Evolutionary conservation across 2,113 vertebrate genomes (phyloP), one percentile per base, ranked within the genome.

Genomic region (Cyprinodon variegatus): DNA sequence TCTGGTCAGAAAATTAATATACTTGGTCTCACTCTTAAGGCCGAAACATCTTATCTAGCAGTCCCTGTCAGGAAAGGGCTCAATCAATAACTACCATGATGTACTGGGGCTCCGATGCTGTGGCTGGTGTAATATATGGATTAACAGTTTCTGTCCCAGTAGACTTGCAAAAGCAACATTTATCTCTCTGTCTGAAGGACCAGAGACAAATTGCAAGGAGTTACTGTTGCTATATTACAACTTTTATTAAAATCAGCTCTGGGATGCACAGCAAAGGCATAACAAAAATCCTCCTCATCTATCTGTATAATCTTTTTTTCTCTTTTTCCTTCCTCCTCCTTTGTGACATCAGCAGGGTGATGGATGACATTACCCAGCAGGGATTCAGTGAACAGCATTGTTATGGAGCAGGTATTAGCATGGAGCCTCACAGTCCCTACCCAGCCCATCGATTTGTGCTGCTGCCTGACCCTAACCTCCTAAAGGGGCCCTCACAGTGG

Each of bases 281-380:
- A 3, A 11, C 75, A 84, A 61, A 69, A 81, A 72, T 74, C 73
- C 59, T 76, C 71, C 61, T 79, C 38, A 82, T 88, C 82, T 68
- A 83, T 86, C 89, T 69, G 76, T 65, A 68, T 74, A 67, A 70
- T 68, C 39, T 2, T 10, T 57, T 17, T 20, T 77, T 68, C 60
- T 61, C 6, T 41, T 67, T 74, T 74, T 74, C 76, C 79, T 79
- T 80, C 71, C 70, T 10, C 78, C 77, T 68, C 69, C 72, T 76
- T 82, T 40, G 79, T 82, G 84, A 82, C 75, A 81, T 78, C 72
- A 68, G 82, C 79, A 40, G 62, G 61, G 41, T 91, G 92, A 92
- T 91, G 85, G 89, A 93, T 91, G 86, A 83, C 74, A 64, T 80
- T 83, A 79, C 85, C 88, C 86, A 82, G 81, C 87, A 77, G 91